Percentiles rank a stretch among this genome's conserved stretches.
phyloP scores from a whole-genome alignment of 1,140 invertebrate species.

The Drosophila fuyamai region DNA sequence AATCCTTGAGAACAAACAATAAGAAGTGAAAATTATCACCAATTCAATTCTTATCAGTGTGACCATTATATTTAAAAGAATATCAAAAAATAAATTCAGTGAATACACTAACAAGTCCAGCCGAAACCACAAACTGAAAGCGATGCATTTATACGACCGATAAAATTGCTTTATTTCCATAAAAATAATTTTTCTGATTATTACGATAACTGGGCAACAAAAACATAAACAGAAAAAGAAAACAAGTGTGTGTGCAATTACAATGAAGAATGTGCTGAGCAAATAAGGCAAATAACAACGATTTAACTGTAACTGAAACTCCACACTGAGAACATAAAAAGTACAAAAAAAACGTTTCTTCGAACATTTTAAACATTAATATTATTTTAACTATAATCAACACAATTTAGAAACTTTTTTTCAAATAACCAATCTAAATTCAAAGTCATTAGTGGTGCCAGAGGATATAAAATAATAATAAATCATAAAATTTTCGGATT shows the following conservation, averaged over 20 bases:
- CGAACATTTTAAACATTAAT: background rate
- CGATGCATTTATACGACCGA: background rate
- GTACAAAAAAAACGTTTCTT: background rate
- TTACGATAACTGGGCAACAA: slow-evolving; percentile 3
- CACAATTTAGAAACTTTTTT: too few relatives aligned
- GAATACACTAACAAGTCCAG: slow-evolving; percentile 18
- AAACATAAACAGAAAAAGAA: slow-evolving; percentile 6
- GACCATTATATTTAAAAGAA: slow-evolving; percentile 8
- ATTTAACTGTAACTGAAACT: slow-evolving; percentile 13
- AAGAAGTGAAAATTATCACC: slow-evolving; percentile 2
- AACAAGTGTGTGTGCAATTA: slow-evolving; percentile 26
- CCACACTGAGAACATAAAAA: background rate
- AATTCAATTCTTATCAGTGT: slow-evolving; percentile 44
- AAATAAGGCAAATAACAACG: slow-evolving; percentile 23
- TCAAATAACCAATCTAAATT: too few relatives aligned
- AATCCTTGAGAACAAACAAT: slow-evolving; percentile 20
- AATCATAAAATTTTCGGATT: too few relatives aligned
- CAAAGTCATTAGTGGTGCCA: too few relatives aligned
- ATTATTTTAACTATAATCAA: too few relatives aligned
- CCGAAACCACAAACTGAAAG: slow-evolving; percentile 16
- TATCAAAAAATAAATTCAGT: slow-evolving; percentile 5
- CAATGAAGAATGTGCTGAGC: slow-evolving; percentile 24
- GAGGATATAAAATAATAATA: too few relatives aligned
- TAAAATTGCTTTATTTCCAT: slow-evolving; percentile 15
- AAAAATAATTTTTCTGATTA: slow-evolving; percentile 11